phyloP scores from a whole-genome alignment of 2,113 vertebrate species.

The Halichoeres trimaculatus region DNA sequence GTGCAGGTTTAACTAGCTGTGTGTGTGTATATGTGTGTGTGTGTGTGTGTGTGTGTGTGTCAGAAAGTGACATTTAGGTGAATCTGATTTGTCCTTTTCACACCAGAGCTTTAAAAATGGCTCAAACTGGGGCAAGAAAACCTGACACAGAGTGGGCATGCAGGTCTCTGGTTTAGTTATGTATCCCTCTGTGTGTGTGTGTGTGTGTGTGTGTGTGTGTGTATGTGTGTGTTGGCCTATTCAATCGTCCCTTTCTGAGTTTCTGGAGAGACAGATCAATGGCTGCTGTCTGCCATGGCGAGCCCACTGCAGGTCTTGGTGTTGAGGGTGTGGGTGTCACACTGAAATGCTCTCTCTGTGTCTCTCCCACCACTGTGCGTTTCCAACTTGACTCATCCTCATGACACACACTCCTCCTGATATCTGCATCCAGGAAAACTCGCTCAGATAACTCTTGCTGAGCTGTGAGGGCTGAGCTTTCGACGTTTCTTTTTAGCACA shows the following conservation, averaged over 20 bases:
- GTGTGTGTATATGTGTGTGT: not conserved
- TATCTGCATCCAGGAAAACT: conserved; percentile 26
- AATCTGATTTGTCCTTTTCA: conserved; percentile 11
- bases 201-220: not conserved
- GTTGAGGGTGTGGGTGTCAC: conserved; percentile 61
- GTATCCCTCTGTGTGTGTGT: not conserved
- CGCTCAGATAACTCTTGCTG: conserved; percentile 2
- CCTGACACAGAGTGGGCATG: conserved; percentile 1
- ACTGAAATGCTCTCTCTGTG: conserved; percentile 55
- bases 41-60: conserved; percentile 2
- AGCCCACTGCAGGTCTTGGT: conserved; percentile 56
- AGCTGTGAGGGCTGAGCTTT: not conserved
- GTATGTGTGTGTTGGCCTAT: conserved; percentile 2
- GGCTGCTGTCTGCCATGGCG: conserved; percentile 37
- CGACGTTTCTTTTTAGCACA: not conserved
- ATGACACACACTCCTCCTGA: conserved; percentile 45
- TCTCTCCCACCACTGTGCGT: conserved; percentile 55
- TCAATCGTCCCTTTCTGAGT: conserved; percentile 45
- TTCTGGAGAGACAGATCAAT: conserved; percentile 53
- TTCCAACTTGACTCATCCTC: conserved; percentile 68
- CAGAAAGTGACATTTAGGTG: conserved; percentile 7
- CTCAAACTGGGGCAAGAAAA: conserved; percentile 6
- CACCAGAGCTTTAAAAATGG: conserved; percentile 3
- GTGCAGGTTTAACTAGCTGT: conserved; percentile 1
- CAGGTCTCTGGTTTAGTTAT: not conserved